Evolutionary conservation across 92 coral and sea anemone species (phyloP).

Genomic region (Epizoanthus stellaris): DNA sequence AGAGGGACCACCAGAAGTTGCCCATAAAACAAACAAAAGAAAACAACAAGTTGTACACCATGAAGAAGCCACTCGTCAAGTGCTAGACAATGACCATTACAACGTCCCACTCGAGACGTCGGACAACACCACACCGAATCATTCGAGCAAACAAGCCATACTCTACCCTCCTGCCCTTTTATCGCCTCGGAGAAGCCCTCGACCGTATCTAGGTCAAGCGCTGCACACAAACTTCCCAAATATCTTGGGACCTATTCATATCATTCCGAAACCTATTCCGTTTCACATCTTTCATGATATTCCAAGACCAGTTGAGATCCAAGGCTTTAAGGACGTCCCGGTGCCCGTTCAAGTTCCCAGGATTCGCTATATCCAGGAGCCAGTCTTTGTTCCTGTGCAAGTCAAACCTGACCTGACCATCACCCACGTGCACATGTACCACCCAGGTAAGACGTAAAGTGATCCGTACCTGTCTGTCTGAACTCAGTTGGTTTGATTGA

Average conservation of each 20-base stretch:
- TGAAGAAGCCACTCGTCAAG: background rate
- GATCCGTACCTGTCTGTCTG: too few relatives aligned
- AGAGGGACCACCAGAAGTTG: background rate
- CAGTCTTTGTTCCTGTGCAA: conserved; percentile 65
- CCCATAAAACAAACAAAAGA: too few relatives aligned
- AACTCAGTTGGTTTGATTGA: too few relatives aligned
- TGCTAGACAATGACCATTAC: background rate
- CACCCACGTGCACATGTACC: conserved; percentile 63
- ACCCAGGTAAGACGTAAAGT: conserved; percentile 60
- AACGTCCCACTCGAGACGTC: background rate
- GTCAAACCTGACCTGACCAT: conserved; percentile 59
- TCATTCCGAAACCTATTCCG: conserved; percentile 4
- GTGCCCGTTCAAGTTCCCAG: conserved; percentile 50
- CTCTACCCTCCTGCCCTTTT: background rate
- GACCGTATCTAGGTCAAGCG: conserved; percentile 12
- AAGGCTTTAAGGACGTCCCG: conserved; percentile 34
- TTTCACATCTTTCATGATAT: background rate
- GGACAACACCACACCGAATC: background rate
- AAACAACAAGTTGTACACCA: background rate
- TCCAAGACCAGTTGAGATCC: background rate
- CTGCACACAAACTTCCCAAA: background rate
- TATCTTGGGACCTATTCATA: background rate
- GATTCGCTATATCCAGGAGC: conserved; percentile 54
- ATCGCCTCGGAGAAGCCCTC: background rate
- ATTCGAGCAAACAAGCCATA: conserved; percentile 3